These are phyloP conservation scores for Glyphotaelius pellucidus DNA, from an alignment of 2,888 invertebrate genomes.

Conservation along the genomic window DNA sequence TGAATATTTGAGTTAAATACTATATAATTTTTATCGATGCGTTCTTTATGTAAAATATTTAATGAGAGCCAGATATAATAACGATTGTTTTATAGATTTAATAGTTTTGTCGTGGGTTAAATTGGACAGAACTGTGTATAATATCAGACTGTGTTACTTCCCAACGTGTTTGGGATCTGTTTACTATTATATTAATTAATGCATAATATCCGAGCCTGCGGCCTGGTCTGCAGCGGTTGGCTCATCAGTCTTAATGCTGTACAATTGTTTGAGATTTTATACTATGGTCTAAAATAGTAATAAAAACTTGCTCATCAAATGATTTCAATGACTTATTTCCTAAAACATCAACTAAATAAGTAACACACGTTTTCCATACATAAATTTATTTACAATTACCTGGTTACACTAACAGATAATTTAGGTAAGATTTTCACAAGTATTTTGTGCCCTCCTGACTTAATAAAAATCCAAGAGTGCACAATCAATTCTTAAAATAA, in stretches of 20 bases:
- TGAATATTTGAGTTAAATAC: slow-evolving; percentile 61
- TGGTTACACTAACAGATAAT: slow-evolving; percentile 57
- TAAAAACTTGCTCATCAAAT: slow-evolving; percentile 56
- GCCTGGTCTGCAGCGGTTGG: slow-evolving; percentile 3
- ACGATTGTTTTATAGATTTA: slow-evolving; percentile 48
- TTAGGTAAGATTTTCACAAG: slow-evolving; percentile 53
- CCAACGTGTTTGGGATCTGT: slow-evolving; percentile 30
- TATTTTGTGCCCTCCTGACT: slow-evolving; percentile 24
- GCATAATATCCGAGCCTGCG: slow-evolving; percentile 20
- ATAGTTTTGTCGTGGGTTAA: slow-evolving; percentile 39
- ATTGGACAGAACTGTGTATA: slow-evolving; percentile 52
- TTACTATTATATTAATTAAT: slow-evolving; percentile 35
- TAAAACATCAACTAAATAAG: neutral
- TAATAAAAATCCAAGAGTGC: slow-evolving; percentile 45
- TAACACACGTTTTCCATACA: slow-evolving; percentile 53
- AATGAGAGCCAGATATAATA: slow-evolving; percentile 51
- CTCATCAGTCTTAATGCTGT: slow-evolving; percentile 39
- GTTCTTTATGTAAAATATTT: slow-evolving; percentile 65
- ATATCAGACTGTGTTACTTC: slow-evolving; percentile 37
- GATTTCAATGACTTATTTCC: neutral
- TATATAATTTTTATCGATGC: slow-evolving; percentile 55
- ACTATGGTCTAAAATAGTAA: slow-evolving; percentile 59
- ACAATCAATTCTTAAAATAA: slow-evolving; percentile 41
- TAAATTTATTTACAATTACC: slow-evolving; percentile 64
- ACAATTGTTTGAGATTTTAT: slow-evolving; percentile 52